A percentile compares a stretch with the other conserved stretches of the same genome.
These are phyloP conservation scores for Actinemys pallida DNA, from an alignment of 2,113 vertebrate genomes.

Conservation along the genomic window DNA sequence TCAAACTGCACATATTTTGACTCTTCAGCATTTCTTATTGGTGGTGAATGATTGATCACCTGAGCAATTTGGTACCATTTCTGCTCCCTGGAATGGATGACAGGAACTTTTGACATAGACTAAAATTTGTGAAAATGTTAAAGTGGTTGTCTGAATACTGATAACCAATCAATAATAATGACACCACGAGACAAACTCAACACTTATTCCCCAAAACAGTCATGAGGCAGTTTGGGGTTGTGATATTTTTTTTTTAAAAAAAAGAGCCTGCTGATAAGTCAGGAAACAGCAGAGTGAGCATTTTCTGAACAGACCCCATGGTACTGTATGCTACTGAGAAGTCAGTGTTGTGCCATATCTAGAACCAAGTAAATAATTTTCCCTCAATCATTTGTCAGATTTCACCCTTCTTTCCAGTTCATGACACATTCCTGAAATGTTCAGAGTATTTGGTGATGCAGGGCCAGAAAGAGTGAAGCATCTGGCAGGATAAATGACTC, in stretches of 20 bases:
- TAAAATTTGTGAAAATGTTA: background rate
- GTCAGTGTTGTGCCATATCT: too few relatives aligned
- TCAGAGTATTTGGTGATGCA: too few relatives aligned
- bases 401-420: background rate
- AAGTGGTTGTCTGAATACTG: background rate
- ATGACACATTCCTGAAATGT: background rate
- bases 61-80: background rate
- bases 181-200: background rate
- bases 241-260: background rate
- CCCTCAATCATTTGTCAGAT: background rate
- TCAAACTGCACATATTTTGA: background rate
- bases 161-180: background rate
- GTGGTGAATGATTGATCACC: background rate
- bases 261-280: background rate
- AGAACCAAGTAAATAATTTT: too few relatives aligned
- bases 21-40: background rate
- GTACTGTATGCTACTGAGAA: too few relatives aligned
- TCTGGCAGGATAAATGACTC: too few relatives aligned
- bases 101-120: background rate
- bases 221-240: background rate
- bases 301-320: background rate
- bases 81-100: background rate
- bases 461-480: too few relatives aligned
- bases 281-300: background rate
- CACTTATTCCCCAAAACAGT: background rate